phyloP scores from a whole-genome alignment of 2,888 invertebrate genomes.

The Catocala fraxini region DNA sequence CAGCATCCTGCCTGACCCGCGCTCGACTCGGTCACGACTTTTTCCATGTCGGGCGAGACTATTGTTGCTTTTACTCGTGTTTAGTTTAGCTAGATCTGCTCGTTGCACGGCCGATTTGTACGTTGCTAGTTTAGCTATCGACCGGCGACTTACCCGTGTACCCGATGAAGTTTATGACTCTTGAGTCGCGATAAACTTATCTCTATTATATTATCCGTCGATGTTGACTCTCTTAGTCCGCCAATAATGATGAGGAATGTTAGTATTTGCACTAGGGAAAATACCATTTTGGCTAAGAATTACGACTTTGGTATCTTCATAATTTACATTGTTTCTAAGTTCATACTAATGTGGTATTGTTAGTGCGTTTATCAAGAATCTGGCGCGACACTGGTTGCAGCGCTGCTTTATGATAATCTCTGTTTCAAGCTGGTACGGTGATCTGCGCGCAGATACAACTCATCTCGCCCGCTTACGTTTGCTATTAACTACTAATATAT shows the following conservation, averaged over 20 bases:
- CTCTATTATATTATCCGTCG: slow-evolving; percentile 35
- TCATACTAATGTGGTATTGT: slow-evolving; percentile 56
- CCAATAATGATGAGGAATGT: slow-evolving; percentile 27
- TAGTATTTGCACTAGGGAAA: slow-evolving; percentile 26
- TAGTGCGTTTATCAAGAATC: slow-evolving; percentile 52
- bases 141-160: slow-evolving; percentile 38
- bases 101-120: slow-evolving; percentile 52
- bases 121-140: slow-evolving; percentile 47
- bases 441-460: slow-evolving; percentile 55
- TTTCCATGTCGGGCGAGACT: slow-evolving; percentile 78
- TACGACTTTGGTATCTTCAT: slow-evolving; percentile 42
- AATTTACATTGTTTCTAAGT: slow-evolving; percentile 53
- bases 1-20: slow-evolving; percentile 80
- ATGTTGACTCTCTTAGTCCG: slow-evolving; percentile 30
- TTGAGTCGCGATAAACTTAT: slow-evolving; percentile 44
- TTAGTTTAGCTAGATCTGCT: slow-evolving; percentile 65
- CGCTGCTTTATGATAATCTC: slow-evolving; percentile 60
- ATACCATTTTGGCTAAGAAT: slow-evolving; percentile 37
- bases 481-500: slow-evolving; percentile 52
- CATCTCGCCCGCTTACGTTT: slow-evolving; percentile 54
- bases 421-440: slow-evolving; percentile 47
- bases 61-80: slow-evolving; percentile 78
- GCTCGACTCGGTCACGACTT: slow-evolving; percentile 82
- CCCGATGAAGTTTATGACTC: slow-evolving; percentile 47
- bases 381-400: slow-evolving; percentile 46